phyloP scores from a whole-genome alignment of 2,888 invertebrate species.

The Coelopa pilipes region DNA sequence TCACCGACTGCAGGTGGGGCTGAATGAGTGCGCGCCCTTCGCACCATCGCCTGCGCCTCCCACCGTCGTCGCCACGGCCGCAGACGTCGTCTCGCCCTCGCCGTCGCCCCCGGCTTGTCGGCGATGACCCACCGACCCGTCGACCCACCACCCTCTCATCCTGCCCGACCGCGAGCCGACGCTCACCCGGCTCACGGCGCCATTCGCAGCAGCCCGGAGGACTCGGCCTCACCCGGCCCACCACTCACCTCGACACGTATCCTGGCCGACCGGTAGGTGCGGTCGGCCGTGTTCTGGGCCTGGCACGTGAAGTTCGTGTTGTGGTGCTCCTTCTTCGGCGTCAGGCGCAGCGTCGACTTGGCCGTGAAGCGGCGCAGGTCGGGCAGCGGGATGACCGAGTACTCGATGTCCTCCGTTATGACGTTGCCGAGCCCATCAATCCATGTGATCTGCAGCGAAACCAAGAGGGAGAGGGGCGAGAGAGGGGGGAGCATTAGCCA shows the following conservation, averaged over 20 bases:
- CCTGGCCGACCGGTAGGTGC: slow-evolving; percentile 83
- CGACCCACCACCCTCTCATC: neutral
- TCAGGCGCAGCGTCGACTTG: slow-evolving; percentile 83
- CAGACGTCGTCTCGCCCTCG: no score
- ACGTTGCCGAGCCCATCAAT: slow-evolving; percentile 89
- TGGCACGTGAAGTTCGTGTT: slow-evolving; percentile 92
- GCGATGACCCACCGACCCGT: no score
- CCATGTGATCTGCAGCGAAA: slow-evolving; percentile 81
- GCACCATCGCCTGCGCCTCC: no score
- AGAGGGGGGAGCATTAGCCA: neutral
- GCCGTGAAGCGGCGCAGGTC: slow-evolving; percentile 88
- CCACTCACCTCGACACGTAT: slow-evolving; percentile 78
- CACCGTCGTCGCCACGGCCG: no score
- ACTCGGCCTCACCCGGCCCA: no score
- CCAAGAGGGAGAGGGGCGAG: neutral
- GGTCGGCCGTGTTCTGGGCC: slow-evolving; percentile 91
- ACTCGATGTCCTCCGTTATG: slow-evolving; percentile 81
- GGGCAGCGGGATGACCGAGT: slow-evolving; percentile 79
- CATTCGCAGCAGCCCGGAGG: neutral
- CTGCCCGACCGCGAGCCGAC: neutral
- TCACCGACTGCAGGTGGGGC: no score
- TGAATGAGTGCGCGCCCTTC: no score
- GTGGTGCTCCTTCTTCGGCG: slow-evolving; percentile 88
- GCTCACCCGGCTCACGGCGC: neutral
- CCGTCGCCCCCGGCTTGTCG: no score